phyloP scores from a whole-genome alignment of 2,888 invertebrate species.

The Ichneumoninae sp. region DNA sequence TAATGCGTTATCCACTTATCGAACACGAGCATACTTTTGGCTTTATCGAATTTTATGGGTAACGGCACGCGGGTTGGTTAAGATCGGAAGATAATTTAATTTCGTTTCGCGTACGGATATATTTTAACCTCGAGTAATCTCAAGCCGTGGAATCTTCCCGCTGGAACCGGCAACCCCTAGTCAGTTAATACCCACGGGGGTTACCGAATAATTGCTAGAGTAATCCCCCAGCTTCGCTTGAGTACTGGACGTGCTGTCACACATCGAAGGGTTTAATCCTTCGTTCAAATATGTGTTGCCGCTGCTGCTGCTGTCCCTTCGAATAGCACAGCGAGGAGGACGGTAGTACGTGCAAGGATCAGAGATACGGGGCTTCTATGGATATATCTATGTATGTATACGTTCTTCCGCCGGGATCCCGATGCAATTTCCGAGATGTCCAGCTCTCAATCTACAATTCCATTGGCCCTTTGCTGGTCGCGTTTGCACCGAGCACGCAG shows the following conservation, averaged over 20 bases:
- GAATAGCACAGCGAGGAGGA: slow-evolving; percentile 51
- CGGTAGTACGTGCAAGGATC: slow-evolving; percentile 48
- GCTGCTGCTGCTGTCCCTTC: slow-evolving; percentile 35
- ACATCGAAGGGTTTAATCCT: slow-evolving; percentile 63
- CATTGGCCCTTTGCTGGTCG: slow-evolving; percentile 38
- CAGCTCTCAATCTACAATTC: slow-evolving; percentile 48
- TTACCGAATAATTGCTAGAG: slow-evolving; percentile 57
- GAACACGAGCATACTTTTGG: background rate
- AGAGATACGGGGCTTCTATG: slow-evolving; percentile 45
- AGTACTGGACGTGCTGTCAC: slow-evolving; percentile 39
- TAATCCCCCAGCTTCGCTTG: slow-evolving; percentile 28
- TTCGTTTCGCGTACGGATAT: background rate
- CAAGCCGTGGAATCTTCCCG: slow-evolving; percentile 20
- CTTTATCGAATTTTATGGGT: background rate
- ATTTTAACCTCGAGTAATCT: background rate
- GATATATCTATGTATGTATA: slow-evolving; percentile 37
- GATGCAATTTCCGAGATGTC: slow-evolving; percentile 48
- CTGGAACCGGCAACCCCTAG: slow-evolving; percentile 41
- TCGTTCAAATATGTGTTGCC: slow-evolving; percentile 60
- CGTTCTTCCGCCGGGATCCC: slow-evolving; percentile 51
- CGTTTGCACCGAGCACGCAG: slow-evolving; percentile 13
- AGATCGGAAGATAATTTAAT: background rate
- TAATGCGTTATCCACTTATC: background rate
- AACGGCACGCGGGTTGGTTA: background rate
- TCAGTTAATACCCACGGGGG: slow-evolving; percentile 51